Conservation (phyloP, 2,797 vertebrate species). For the Poecilia gillii region DNA sequence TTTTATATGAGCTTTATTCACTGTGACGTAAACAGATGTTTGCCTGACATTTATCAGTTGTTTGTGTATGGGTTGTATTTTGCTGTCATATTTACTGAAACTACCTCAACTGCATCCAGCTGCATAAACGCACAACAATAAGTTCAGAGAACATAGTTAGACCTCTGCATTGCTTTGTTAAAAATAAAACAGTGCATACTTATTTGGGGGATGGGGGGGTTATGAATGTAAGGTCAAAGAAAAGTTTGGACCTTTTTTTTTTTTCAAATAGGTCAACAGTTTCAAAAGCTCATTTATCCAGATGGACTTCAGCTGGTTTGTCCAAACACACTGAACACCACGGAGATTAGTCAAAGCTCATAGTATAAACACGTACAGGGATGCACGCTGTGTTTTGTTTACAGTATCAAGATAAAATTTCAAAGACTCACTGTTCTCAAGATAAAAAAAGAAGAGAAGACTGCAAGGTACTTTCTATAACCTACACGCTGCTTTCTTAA, state of each 20-base stretch:
- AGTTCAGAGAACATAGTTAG: neutral
- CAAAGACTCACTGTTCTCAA: neutral
- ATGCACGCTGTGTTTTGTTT: neutral
- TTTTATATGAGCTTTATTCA: neutral
- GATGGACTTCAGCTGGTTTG: constrained; percentile 39
- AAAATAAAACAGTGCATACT: neutral
- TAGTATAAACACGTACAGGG: constrained; percentile 12
- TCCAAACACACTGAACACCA: constrained; percentile 30
- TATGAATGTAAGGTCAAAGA: neutral
- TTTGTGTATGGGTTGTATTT: constrained; percentile 6
- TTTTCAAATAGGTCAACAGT: constrained; percentile 20
- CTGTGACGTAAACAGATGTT: neutral
- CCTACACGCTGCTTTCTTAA: neutral
- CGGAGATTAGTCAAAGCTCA: neutral
- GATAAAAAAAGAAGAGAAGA: neutral
- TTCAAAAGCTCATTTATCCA: constrained; percentile 24
- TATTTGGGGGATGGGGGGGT: neutral
- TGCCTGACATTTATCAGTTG: constrained; percentile 4
- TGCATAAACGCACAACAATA: neutral
- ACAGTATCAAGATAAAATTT: neutral
- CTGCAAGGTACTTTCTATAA: neutral
- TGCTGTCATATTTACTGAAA: constrained; percentile 20
- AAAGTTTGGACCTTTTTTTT: constrained; percentile 3
- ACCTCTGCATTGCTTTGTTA: neutral
- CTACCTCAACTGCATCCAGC: neutral